Base-by-base conservation (phyloP, 1,140 invertebrate species). In the Aphaenogaster floridana region DNA sequence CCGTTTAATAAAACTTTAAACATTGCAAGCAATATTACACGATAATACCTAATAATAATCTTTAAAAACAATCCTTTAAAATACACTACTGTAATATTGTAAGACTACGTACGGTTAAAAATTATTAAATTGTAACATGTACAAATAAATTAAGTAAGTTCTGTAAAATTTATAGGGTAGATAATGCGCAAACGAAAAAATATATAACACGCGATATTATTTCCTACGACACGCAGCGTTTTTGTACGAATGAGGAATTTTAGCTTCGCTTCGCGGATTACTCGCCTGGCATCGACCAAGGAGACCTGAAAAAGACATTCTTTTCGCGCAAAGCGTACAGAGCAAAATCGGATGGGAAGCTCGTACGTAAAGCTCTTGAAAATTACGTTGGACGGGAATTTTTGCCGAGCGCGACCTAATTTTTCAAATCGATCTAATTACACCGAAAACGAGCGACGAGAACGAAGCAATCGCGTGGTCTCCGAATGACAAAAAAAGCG, bases 361-460 rank as follows among this genome's bases (percentile, higher is more conserved):
- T 64, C 5, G 77, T 59, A 54, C 78, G 50, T 45, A 48, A n/a
- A 81, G 21, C 39, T 59, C 36, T 34, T 3, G 8, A 39, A 42
- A 48, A 80, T 80, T 80, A 54, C 21, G 13, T 69, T 39, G 28
- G n/a, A 11, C 21, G 21, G 15, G 28, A 61, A 74, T 48, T 83
- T 83, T 83, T 48, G 52, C 17, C 68, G 11, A 72, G 54, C 28
- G 57, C 68, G 54, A 74, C 42, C 42, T 4, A 34, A 69, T 69
- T 69, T 15, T 7, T 13, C 11, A 34, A 83, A 74, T 74, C 69
- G 68, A 61, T 28, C 66, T 39, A 74, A 83, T 61, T 83, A 39
- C 54, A 7, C 9, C 6, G 28, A 48, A 50, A 69, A 34, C 5
- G 42, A 45, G 15, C 4, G 15, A 13, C 36, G n/a, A n/a, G 59